A percentile compares a stretch with the other conserved stretches of the same genome.
These are phyloP conservation scores for Limnephilus marmoratus DNA, from an alignment of 2,888 invertebrate species.

Conservation along the genomic window DNA sequence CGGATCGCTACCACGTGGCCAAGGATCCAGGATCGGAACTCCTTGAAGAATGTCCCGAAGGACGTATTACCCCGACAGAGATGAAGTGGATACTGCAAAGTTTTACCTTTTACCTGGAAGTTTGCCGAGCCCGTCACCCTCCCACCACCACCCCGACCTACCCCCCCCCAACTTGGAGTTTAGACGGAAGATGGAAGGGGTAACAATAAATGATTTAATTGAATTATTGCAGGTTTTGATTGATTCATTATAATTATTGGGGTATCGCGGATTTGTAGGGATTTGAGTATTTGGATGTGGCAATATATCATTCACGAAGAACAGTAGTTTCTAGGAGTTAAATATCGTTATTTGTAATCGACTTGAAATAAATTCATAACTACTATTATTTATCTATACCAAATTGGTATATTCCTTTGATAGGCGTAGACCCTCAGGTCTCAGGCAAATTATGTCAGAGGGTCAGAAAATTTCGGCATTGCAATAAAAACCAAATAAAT, in stretches of 20 bases:
- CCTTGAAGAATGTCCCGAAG: conserved; percentile 40
- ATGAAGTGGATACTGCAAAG: conserved; percentile 48
- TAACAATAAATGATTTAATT: conserved; percentile 34
- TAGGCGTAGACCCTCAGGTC: neutral
- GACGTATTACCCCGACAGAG: conserved; percentile 45
- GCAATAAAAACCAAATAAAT: too few relatives aligned
- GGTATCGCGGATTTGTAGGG: neutral
- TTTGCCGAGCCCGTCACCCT: neutral
- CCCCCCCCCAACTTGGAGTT: neutral
- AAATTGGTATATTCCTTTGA: neutral
- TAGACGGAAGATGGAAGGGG: conserved; percentile 6
- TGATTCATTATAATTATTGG: conserved; percentile 18
- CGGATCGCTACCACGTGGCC: neutral
- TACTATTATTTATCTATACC: neutral
- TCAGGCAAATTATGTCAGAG: too few relatives aligned
- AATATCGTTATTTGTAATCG: neutral
- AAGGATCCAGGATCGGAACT: conserved; percentile 4
- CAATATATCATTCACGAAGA: neutral
- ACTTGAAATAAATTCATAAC: neutral
- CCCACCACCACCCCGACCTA: neutral
- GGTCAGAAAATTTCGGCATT: too few relatives aligned
- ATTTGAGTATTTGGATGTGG: neutral
- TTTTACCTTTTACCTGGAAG: conserved; percentile 47
- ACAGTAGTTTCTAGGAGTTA: neutral
- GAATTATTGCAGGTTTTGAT: conserved; percentile 31